phyloP scores from a whole-genome alignment of 2,113 vertebrate species.

The Patagioenas fasciata region DNA sequence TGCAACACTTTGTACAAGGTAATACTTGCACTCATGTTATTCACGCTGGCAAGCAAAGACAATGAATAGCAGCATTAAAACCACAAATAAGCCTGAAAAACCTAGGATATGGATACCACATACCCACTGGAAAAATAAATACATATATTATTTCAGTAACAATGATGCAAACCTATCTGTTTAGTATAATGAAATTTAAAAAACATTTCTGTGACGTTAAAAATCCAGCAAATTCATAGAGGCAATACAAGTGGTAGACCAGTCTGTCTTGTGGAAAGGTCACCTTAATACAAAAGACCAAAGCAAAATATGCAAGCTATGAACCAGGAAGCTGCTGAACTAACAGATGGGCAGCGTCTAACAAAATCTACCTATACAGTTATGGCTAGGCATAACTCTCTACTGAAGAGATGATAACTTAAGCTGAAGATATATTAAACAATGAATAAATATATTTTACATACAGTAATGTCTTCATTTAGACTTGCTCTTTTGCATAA shows the following conservation, averaged over 20 bases:
- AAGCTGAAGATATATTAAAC: neutral
- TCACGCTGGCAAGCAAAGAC: neutral
- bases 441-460: neutral
- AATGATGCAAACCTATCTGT: neutral
- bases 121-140: neutral
- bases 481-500: neutral
- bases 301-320: neutral
- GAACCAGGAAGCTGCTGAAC: neutral
- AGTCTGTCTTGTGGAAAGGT: neutral
- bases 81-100: neutral
- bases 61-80: neutral
- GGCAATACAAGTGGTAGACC: neutral
- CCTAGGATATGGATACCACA: rapidly evolving
- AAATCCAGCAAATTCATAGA: neutral
- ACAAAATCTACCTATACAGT: neutral
- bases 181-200: neutral
- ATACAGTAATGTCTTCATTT: neutral
- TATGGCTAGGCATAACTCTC: neutral
- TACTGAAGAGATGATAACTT: neutral
- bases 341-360: neutral
- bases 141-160: neutral
- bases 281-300: neutral
- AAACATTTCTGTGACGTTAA: neutral
- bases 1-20: neutral
- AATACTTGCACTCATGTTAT: neutral